Conservation (phyloP, 2,888 invertebrate genomes). For the Tetranychus piercei region DNA sequence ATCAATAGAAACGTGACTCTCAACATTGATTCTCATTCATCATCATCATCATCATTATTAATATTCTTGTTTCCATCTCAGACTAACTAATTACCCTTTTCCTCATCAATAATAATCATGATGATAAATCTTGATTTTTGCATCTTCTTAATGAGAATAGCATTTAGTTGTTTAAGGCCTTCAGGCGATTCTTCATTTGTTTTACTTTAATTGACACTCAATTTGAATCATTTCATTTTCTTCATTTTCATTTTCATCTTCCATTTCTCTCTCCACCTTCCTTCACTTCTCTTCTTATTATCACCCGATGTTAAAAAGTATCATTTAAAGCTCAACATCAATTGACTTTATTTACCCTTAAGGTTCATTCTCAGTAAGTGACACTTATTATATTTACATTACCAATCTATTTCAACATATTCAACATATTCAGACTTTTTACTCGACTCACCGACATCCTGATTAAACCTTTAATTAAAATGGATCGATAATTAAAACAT, state of each 20-base stretch:
- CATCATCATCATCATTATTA: background rate
- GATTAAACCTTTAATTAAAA: too few relatives aligned
- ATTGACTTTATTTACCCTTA: background rate
- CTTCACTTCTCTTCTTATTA: background rate
- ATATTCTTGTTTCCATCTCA: too few relatives aligned
- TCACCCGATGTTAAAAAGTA: constrained; percentile 3
- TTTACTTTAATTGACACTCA: background rate
- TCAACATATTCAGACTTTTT: background rate
- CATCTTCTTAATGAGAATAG: background rate
- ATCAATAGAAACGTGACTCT: background rate
- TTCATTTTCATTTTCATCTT: constrained; percentile 2
- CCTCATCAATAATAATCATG: background rate
- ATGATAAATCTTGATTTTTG: background rate
- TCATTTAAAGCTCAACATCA: constrained; percentile 3
- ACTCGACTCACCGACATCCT: background rate
- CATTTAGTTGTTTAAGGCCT: background rate
- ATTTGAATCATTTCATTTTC: background rate
- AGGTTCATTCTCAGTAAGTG: background rate
- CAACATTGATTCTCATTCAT: background rate
- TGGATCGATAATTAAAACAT: too few relatives aligned
- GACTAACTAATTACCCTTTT: too few relatives aligned
- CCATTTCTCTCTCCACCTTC: background rate
- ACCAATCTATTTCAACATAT: background rate
- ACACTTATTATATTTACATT: background rate
- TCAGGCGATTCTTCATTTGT: background rate